Conservation (phyloP, 2,888 invertebrate genomes). For the Andrena bicolor region DNA sequence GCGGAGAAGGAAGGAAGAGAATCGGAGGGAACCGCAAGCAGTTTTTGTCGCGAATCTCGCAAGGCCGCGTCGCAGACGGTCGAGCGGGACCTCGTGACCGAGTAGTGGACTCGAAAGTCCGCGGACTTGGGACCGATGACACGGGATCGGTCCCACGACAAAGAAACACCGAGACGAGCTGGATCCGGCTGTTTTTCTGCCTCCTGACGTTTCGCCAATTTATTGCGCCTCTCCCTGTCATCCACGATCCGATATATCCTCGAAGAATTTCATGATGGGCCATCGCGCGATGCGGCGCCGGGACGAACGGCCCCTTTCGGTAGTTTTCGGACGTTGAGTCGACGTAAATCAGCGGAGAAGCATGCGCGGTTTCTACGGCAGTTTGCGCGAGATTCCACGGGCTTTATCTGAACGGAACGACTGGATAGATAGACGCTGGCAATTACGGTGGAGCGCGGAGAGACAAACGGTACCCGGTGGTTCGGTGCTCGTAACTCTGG, state of each 20-base stretch:
- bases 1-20: constrained; percentile 28
- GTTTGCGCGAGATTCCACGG: background rate
- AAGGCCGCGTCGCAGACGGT: constrained; percentile 74
- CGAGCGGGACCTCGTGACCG: constrained; percentile 68
- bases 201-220: constrained; percentile 69
- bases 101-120: constrained; percentile 60
- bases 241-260: constrained; percentile 62
- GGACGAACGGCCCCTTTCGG: background rate
- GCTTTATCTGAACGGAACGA: background rate
- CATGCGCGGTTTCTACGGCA: background rate
- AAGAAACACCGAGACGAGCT: constrained; percentile 66
- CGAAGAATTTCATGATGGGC: constrained; percentile 60
- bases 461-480: constrained; percentile 23
- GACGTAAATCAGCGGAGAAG: constrained; percentile 2
- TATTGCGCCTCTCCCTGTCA: constrained; percentile 68
- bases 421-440: background rate
- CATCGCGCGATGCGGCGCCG: constrained; percentile 21
- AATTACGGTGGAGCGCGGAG: constrained; percentile 5
- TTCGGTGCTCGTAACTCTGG: constrained; percentile 27
- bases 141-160: constrained; percentile 70
- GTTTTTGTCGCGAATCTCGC: constrained; percentile 74
- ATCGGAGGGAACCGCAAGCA: constrained; percentile 58
- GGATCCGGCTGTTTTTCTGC: constrained; percentile 68
- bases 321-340: background rate
- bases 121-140: constrained; percentile 65